phyloP scores from a whole-genome alignment of 2,888 invertebrate species.

The Xanthia togata region DNA sequence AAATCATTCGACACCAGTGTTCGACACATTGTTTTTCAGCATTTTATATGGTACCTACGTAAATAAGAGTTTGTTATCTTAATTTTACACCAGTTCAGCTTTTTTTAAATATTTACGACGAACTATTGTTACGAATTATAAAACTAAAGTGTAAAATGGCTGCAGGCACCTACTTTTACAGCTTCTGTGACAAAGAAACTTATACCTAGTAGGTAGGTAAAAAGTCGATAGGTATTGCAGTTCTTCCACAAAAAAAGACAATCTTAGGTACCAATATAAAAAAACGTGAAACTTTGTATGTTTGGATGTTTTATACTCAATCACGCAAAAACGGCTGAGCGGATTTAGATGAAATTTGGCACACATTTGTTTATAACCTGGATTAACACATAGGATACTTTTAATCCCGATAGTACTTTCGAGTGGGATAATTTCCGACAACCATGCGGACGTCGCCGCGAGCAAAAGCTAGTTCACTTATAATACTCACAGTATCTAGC shows the following conservation, averaged over 20 bases:
- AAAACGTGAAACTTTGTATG: no score
- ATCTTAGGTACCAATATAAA: not conserved
- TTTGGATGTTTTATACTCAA: not conserved
- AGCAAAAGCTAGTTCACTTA: not conserved
- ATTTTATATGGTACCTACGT: not conserved
- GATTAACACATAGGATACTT: not conserved
- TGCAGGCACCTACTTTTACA: not conserved
- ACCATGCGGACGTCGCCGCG: not conserved
- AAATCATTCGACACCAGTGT: not conserved
- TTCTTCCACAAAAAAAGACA: not conserved
- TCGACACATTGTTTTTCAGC: not conserved
- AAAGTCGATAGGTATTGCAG: not conserved
- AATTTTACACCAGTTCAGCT: not conserved
- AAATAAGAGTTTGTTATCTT: not conserved
- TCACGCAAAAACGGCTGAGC: not conserved
- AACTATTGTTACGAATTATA: not conserved
- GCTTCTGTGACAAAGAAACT: not conserved
- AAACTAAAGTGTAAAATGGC: not conserved
- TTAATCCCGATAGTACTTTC: not conserved
- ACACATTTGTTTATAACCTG: no score
- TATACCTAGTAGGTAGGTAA: not conserved
- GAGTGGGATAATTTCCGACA: not conserved
- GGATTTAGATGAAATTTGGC: not conserved
- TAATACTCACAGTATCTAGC: conserved; percentile 8
- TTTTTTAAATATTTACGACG: no score